These are phyloP conservation scores for Pseudonaja textilis DNA, from an alignment of 2,113 vertebrate genomes.

Conservation along the genomic window DNA sequence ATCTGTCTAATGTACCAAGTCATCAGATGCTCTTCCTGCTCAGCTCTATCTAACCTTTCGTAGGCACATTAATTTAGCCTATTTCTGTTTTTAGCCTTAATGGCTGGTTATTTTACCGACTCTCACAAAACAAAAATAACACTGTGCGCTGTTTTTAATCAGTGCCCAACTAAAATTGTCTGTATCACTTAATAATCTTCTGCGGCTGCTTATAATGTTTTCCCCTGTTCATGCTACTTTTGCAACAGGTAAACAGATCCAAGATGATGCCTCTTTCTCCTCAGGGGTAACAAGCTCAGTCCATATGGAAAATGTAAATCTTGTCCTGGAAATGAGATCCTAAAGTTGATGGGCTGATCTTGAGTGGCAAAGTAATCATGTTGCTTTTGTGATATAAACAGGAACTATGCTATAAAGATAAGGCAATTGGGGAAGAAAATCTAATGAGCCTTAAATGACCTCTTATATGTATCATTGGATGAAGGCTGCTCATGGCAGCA, in stretches of 20 bases:
- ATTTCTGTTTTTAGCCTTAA: conserved; percentile 32
- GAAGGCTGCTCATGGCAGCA: not conserved
- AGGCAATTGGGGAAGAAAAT: not conserved
- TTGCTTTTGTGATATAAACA: not conserved
- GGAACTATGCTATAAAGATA: not conserved
- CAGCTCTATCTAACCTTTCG: conserved; percentile 41
- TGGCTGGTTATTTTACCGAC: not conserved
- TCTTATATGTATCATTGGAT: not conserved
- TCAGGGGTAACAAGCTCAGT: not conserved
- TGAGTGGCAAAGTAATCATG: not conserved
- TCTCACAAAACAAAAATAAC: conserved; percentile 6
- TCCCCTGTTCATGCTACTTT: not conserved
- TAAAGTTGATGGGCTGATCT: not conserved
- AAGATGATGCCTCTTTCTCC: not conserved
- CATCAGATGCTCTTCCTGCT: not conserved
- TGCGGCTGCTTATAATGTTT: not conserved
- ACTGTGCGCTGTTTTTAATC: not conserved
- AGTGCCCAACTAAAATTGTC: not conserved
- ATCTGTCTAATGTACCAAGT: conserved; percentile 20
- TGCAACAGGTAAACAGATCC: not conserved
- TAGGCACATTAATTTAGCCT: conserved; percentile 23
- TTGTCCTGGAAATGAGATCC: not conserved
- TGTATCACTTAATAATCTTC: not conserved
- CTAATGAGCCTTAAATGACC: not conserved
- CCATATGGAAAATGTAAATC: no score